Conservation (phyloP, 2,888 invertebrate genomes). For the Oscheius sp. region DNA sequence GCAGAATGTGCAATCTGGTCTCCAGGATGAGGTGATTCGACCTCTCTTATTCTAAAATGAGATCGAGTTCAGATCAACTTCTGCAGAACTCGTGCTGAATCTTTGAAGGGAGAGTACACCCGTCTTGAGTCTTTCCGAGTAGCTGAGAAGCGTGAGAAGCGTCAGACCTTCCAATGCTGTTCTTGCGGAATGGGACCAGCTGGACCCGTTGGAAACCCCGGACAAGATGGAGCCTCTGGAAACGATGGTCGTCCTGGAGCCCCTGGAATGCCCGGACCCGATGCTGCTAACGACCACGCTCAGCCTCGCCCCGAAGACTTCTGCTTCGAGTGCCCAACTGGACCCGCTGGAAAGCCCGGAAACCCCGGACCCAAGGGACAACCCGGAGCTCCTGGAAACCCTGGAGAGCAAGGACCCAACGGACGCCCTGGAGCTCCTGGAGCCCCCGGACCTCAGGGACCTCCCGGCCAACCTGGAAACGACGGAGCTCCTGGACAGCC, state of each 20-base stretch:
- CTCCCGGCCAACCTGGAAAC: constrained; percentile 56
- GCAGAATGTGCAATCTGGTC: constrained; percentile 62
- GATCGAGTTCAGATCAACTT: constrained; percentile 52
- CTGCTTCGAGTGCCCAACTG: constrained; percentile 58
- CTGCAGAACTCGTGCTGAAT: constrained; percentile 57
- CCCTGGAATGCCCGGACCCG: constrained; percentile 57
- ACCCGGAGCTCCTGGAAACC: constrained; percentile 40
- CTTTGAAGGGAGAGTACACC: constrained; percentile 57
- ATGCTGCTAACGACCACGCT: constrained; percentile 53
- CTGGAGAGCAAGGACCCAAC: constrained; percentile 57
- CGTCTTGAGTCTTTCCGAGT: constrained; percentile 46
- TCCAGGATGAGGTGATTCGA: constrained; percentile 51
- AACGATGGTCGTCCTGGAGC: constrained; percentile 52
- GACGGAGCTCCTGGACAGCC: constrained; percentile 61
- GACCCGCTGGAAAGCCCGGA: constrained; percentile 61
- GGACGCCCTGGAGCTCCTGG: constrained; percentile 61
- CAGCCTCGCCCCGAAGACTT: constrained; percentile 52
- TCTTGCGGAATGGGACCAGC: constrained; percentile 55
- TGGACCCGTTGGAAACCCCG: constrained; percentile 45
- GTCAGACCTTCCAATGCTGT: constrained; percentile 58
- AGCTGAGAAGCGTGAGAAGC: constrained; percentile 52
- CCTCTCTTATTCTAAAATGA: not conserved
- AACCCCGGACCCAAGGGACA: constrained; percentile 61
- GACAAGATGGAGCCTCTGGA: constrained; percentile 50
- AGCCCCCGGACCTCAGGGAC: constrained; percentile 62